phyloP scores from a whole-genome alignment of 2,113 vertebrate species.

The Clarias gariepinus region DNA sequence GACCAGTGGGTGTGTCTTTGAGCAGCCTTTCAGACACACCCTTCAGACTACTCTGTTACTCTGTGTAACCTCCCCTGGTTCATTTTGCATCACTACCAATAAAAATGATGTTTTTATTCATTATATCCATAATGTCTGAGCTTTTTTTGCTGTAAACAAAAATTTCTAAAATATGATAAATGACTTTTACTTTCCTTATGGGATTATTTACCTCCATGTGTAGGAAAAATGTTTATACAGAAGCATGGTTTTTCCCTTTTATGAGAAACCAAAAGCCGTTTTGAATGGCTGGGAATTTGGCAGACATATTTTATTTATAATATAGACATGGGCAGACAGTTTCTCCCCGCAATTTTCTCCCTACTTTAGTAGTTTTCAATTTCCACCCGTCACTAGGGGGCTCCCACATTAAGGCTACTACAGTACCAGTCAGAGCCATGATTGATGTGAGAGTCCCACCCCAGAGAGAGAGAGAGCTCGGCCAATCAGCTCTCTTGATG shows the following conservation, averaged over 20 bases:
- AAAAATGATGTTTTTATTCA: too few species aligned
- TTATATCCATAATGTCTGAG: neutral
- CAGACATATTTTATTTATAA: neutral
- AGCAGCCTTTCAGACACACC: neutral
- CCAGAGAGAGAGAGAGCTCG: too few species aligned
- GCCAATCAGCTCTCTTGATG: too few species aligned
- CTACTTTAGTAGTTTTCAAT: too few species aligned
- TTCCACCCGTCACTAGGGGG: too few species aligned
- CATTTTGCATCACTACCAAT: neutral
- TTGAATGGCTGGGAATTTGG: neutral
- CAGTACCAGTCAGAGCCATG: too few species aligned
- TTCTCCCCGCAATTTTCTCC: too few species aligned
- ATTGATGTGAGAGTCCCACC: too few species aligned
- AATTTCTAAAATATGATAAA: neutral
- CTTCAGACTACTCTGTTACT: neutral
- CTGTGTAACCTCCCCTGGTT: neutral
- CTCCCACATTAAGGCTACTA: too few species aligned
- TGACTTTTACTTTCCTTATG: neutral
- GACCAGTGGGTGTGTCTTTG: neutral
- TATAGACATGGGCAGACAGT: too few species aligned
- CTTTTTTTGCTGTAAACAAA: neutral
- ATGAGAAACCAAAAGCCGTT: neutral
- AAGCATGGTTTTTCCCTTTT: neutral
- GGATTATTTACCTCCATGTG: neutral
- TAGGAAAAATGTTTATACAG: neutral